phyloP scores from a whole-genome alignment of 53 echinoderm and acorn worm genomes.

The Paelopatides confundens region DNA sequence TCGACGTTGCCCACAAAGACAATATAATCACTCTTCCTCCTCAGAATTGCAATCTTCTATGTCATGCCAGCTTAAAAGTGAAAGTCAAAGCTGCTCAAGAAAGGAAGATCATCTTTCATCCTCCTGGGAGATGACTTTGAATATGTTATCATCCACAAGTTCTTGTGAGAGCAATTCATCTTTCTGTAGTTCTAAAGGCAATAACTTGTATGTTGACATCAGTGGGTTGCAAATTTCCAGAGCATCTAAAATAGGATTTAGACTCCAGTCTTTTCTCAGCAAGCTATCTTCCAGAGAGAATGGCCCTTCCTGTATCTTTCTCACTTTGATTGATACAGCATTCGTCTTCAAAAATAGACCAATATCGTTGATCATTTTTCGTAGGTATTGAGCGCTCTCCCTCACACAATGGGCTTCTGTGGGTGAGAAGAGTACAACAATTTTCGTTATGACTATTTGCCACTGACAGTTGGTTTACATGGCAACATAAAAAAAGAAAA shows the following conservation, averaged over 20 bases:
- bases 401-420: slow-evolving; percentile 75
- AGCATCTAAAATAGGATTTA: slow-evolving; percentile 69
- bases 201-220: slow-evolving; percentile 62
- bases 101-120: neutral
- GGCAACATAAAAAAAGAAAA: too few relatives aligned
- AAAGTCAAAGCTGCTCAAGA: neutral
- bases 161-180: slow-evolving; percentile 44
- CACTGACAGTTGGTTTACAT: too few relatives aligned
- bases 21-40: too few relatives aligned
- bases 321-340: slow-evolving; percentile 77
- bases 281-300: slow-evolving; percentile 77
- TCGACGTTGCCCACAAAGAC: too few relatives aligned
- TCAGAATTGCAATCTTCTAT: too few relatives aligned
- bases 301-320: slow-evolving; percentile 83
- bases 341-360: slow-evolving; percentile 85
- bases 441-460: too few relatives aligned
- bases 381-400: slow-evolving; percentile 79
- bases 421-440: too few relatives aligned
- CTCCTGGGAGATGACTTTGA: neutral
- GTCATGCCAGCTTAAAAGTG: too few relatives aligned
- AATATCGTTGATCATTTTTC: slow-evolving; percentile 80
- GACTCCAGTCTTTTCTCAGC: slow-evolving; percentile 84
- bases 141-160: slow-evolving; percentile 13
- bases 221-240: slow-evolving; percentile 57
- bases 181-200: slow-evolving; percentile 58